Base-by-base conservation (phyloP, 2,888 invertebrate species). In the Acrocyrtus sp. region DNA sequence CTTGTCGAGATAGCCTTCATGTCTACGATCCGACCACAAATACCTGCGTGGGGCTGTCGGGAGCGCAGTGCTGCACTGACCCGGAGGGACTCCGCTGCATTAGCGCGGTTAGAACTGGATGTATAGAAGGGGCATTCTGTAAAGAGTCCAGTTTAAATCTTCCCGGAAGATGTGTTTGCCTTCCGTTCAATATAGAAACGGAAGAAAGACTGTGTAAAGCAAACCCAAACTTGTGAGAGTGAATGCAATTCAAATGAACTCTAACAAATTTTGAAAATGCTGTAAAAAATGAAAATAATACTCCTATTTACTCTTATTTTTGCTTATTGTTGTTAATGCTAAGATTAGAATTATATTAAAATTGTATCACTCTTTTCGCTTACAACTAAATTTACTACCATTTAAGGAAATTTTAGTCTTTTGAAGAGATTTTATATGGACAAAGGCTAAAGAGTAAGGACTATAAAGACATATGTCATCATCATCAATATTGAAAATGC, bases 21-120 rank as follows among this genome's bases (percentile, higher is more conserved):
- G 63, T 70, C 3, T 70, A 69, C 24, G 69, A 69, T 27, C 69
- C 69, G 1, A 29, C 17, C 5, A 69, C 34, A 41, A 72, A 72
- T 19, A 45, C 63, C 5, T 72, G 72, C 26, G 72, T 65, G 15
- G 72, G 72, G 15, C 39, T 72, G 19, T 51, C 50, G 2, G 72
- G 66, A 26, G 45, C 72, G 6, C 72, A 75, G 27, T 75, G 75
- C 34, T 75, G 75, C 45, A 60, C 51, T 15, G 72, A 75, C 51
- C 22, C 39, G 15, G 67, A 68, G 19, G 72, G 67, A 1, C 26
- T 68, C 17, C 43, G 63, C 8, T 75, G 75, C 19, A 66, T 66
- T 2, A 68, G 47, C 26, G 63, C 48, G 0, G 62, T 66, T 1
- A 70, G 56, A 24, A 72, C 72, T 4, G 72, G 75, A 4, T 75